Percentiles rank a stretch among this genome's conserved stretches.
Conservation (phyloP, 2,797 vertebrate genomes). For the Syncerus caffer region DNA sequence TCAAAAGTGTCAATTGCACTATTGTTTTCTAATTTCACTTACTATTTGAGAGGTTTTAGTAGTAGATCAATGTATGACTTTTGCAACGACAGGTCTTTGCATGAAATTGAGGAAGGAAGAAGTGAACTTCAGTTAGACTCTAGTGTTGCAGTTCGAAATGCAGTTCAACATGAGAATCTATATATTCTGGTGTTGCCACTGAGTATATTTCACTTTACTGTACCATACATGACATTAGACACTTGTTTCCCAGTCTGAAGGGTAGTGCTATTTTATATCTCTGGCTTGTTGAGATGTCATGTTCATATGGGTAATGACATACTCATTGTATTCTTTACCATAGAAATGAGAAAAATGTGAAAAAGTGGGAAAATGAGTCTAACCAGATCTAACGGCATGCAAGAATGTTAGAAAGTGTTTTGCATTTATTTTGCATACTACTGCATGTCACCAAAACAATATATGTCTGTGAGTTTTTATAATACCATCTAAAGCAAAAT, state of each 20-base stretch:
- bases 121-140: neutral
- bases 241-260: neutral
- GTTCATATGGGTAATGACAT: neutral
- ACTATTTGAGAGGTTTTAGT: neutral
- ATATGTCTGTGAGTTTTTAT: neutral
- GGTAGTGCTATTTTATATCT: neutral
- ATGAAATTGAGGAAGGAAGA: neutral
- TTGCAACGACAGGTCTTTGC: neutral
- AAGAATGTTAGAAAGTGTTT: neutral
- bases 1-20: neutral
- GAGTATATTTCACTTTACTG: neutral
- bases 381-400: neutral
- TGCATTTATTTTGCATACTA: neutral
- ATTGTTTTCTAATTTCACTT: slow-evolving; percentile 2
- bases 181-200: neutral
- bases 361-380: neutral
- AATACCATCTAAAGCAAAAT: neutral
- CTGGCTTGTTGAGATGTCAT: neutral
- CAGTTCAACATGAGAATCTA: neutral
- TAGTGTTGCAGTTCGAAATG: neutral
- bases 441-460: neutral
- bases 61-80: neutral
- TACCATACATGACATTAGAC: neutral
- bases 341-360: neutral
- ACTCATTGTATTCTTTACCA: neutral